Evolutionary conservation across 2,113 vertebrate genomes (phyloP), one percentile per base, ranked within the genome.

Genomic region (Osmerus mordax): DNA sequence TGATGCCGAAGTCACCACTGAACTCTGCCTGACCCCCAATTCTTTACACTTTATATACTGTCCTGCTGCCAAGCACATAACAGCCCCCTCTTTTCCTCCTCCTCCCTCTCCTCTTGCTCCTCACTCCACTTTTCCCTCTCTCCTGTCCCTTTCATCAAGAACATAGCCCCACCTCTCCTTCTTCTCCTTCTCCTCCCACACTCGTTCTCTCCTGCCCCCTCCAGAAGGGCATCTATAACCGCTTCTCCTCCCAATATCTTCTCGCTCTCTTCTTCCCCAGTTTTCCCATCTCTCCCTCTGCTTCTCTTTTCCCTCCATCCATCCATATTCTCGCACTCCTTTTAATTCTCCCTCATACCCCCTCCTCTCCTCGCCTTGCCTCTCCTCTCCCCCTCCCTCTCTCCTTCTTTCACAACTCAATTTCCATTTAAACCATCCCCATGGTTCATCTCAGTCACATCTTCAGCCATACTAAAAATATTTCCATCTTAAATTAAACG

Each of bases 401-500:
- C 28, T 36, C 29, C 59, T 55, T 53, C 51, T 63, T 68, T 71
- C 64, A 54, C 77, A 62, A 64, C 32, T 71, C 32, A 32, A 65
- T 84, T 82, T 70, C 75, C 74, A 78, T 80, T 83, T 80, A 87
- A 87, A 74, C 80, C 53, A 11, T 77, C 78, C 54, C 80, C 81
- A 81, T 65, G 77, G 80, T 82, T 83, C 74, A 83, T 82, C 87
- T 84, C 74, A 69, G 80, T 81, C 82, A 73, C 74, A 80, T 83
- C 80, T 78, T 71, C 52, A 3, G 73, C 79, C 71, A 77, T 55
- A 25, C 80, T 84, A 82, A 87, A 84, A 78, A 69, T 81, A 86
- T 86, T 89, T 87, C 81, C 79, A 78, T 79, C 82, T 88, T 77
- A 87, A 90, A 80, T 83, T 81, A 84, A 89, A 84, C 72, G 77